phyloP scores from a whole-genome alignment of 2,888 invertebrate genomes.

The Hylaea fasciaria region DNA sequence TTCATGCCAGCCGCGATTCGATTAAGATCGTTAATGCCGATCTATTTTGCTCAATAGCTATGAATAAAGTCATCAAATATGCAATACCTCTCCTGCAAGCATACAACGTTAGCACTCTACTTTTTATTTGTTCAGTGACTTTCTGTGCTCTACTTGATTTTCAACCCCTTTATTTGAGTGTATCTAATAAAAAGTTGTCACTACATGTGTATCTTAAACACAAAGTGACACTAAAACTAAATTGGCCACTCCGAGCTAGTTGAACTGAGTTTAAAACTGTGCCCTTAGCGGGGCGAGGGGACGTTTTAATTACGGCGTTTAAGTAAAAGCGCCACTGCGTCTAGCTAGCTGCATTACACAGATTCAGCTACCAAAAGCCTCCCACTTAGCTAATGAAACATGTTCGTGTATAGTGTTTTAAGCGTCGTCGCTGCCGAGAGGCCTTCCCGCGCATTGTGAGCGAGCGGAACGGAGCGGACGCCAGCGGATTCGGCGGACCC shows the following conservation, averaged over 20 bases:
- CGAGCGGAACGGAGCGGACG: slow-evolving; percentile 60
- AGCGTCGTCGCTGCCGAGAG: slow-evolving; percentile 69
- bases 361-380: slow-evolving; percentile 85
- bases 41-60: slow-evolving; percentile 77
- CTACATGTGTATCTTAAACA: slow-evolving; percentile 64
- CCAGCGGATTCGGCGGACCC: slow-evolving; percentile 75
- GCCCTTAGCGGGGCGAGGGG: slow-evolving; percentile 71
- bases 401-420: slow-evolving; percentile 83
- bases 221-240: slow-evolving; percentile 76
- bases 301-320: slow-evolving; percentile 84
- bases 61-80: slow-evolving; percentile 75
- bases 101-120: slow-evolving; percentile 49
- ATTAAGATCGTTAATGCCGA: slow-evolving; percentile 81
- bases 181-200: slow-evolving; percentile 12
- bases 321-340: slow-evolving; percentile 82
- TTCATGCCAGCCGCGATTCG: slow-evolving; percentile 76
- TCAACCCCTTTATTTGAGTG: background rate
- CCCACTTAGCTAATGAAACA: slow-evolving; percentile 86
- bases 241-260: slow-evolving; percentile 80
- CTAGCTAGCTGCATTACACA: slow-evolving; percentile 82
- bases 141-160: background rate
- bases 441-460: slow-evolving; percentile 67
- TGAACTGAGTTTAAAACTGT: slow-evolving; percentile 80
- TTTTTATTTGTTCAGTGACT: slow-evolving; percentile 5
- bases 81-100: slow-evolving; percentile 40